Conservation (phyloP, 2,797 vertebrate genomes). For the Percopsis omiscomaycus region DNA sequence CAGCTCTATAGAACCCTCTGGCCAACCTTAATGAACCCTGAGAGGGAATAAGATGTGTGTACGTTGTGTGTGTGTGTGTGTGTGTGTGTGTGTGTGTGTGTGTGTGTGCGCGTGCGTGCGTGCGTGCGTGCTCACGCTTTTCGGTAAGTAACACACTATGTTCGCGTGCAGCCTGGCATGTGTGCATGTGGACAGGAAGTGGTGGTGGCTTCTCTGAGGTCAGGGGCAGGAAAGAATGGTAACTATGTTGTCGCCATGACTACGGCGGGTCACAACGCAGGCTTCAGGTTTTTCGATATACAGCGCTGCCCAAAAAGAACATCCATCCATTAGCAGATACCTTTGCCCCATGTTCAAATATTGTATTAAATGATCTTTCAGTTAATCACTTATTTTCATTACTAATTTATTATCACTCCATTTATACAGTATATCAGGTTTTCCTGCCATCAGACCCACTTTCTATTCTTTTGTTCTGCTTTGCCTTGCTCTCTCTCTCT, state of each 20-base stretch:
- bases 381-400: background rate
- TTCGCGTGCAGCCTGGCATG: too few relatives aligned
- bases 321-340: constrained; percentile 60
- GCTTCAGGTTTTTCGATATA: constrained; percentile 73
- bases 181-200: constrained; percentile 72
- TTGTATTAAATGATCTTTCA: constrained; percentile 4
- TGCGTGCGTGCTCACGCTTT: background rate
- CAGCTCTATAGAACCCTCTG: constrained; percentile 58
- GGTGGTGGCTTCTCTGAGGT: constrained; percentile 78
- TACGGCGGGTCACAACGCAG: constrained; percentile 68
- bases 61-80: constrained; percentile 14
- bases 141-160: too few relatives aligned
- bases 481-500: constrained; percentile 2
- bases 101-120: constrained; percentile 3
- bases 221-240: constrained; percentile 80
- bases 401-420: background rate
- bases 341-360: constrained; percentile 26
- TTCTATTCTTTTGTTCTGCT: constrained; percentile 7
- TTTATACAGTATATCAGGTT: too few relatives aligned
- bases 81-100: background rate
- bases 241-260: constrained; percentile 80
- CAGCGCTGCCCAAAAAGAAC: constrained; percentile 66
- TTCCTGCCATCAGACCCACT: background rate
- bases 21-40: constrained; percentile 52
- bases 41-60: constrained; percentile 44